Percentiles rank a stretch among this genome's conserved stretches.
Evolutionary conservation across 2,888 invertebrate genomes (phyloP).

Genomic region (Frankliniella fusca): DNA sequence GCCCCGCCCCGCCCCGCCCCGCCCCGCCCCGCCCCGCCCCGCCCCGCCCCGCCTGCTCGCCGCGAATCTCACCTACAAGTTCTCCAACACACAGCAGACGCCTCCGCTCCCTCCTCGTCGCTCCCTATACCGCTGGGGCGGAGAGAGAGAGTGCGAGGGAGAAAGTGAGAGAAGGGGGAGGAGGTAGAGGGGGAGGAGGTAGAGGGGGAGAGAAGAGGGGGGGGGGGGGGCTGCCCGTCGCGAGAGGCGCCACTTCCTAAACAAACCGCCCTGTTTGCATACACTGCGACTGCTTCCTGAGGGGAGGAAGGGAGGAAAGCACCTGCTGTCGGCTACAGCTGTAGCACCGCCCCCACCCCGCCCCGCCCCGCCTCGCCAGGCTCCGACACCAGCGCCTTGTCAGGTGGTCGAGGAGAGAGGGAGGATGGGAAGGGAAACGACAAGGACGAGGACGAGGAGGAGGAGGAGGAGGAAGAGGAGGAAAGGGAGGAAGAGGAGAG

Average conservation of each 20-base stretch:
- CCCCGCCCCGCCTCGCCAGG: background rate
- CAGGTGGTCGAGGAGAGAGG: no score
- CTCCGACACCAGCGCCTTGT: no score
- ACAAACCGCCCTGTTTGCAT: conserved; percentile 24
- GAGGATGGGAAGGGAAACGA: no score
- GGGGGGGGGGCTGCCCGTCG: background rate
- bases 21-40: background rate
- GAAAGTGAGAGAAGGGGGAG: background rate
- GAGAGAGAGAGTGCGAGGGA: background rate
- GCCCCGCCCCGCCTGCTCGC: background rate
- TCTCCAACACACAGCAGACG: background rate
- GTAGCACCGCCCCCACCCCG: background rate
- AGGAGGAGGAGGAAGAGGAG: no score
- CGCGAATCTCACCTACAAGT: background rate
- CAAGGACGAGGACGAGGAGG: no score
- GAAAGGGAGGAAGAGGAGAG: no score
- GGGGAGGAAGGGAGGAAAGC: background rate
- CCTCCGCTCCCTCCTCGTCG: background rate
- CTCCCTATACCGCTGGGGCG: background rate
- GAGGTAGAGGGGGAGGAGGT: background rate
- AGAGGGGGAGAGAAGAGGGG: background rate
- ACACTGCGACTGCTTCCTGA: conserved; percentile 16
- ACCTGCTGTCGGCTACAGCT: background rate
- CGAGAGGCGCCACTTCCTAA: conserved; percentile 14
- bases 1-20: background rate